Evolutionary conservation across 1,140 invertebrate species (phyloP).

Genomic region (Zaprionus inermis): DNA sequence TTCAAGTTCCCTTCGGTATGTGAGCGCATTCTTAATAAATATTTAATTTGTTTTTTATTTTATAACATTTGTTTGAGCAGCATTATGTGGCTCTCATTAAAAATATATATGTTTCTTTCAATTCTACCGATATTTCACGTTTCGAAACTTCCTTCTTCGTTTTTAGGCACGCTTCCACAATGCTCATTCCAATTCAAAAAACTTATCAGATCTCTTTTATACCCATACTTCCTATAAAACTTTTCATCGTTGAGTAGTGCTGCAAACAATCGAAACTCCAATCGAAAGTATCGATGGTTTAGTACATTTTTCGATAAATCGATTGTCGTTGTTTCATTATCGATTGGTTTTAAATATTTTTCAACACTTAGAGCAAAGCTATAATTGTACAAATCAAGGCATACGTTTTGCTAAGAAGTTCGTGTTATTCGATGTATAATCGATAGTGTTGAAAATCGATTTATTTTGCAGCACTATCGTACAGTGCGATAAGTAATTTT

Average conservation of each 20-base stretch:
- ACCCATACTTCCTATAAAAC: background rate
- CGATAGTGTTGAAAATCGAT: too few species aligned
- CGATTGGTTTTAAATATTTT: too few species aligned
- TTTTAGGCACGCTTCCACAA: slow-evolving; percentile 19
- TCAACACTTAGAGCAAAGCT: too few species aligned
- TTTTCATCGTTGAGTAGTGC: background rate
- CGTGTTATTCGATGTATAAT: too few species aligned
- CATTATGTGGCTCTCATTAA: slow-evolving; percentile 16
- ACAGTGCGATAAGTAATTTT: too few species aligned
- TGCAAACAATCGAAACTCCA: too few species aligned
- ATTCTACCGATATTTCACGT: background rate
- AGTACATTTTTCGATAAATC: too few species aligned
- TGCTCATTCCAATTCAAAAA: background rate
- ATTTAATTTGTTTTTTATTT: slow-evolving; percentile 7
- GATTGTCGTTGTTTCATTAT: too few species aligned
- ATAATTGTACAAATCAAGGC: too few species aligned
- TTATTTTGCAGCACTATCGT: too few species aligned
- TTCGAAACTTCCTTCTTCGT: background rate
- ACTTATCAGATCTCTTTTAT: background rate
- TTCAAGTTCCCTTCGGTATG: background rate
- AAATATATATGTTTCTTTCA: slow-evolving; percentile 17
- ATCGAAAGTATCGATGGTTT: too few species aligned
- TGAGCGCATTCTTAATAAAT: slow-evolving; percentile 28
- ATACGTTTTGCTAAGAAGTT: too few species aligned
- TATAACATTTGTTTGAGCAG: slow-evolving; percentile 35